These are phyloP conservation scores for Etheostoma spectabile DNA, from an alignment of 2,113 vertebrate genomes.

Conservation along the genomic window DNA sequence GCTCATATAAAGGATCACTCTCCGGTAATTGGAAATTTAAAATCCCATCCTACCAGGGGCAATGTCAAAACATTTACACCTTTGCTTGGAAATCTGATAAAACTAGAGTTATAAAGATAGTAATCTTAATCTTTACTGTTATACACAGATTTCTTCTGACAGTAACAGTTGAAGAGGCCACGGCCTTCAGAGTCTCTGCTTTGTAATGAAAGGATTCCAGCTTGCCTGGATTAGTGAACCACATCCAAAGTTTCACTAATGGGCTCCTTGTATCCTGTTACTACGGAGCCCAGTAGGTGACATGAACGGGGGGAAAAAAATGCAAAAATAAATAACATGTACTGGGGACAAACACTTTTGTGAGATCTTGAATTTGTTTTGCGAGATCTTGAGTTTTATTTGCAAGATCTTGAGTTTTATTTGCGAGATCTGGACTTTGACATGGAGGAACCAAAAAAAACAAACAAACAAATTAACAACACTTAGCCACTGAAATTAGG, in stretches of 20 bases:
- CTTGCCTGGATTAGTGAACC: conserved; percentile 55
- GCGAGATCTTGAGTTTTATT: too few species aligned
- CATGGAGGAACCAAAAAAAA: too few species aligned
- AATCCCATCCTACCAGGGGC: conserved; percentile 36
- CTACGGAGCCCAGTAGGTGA: background rate
- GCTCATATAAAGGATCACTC: conserved; percentile 7
- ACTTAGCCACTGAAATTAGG: too few species aligned
- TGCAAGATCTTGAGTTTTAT: too few species aligned
- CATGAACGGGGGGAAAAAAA: too few species aligned
- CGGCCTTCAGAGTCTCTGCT: conserved; percentile 57
- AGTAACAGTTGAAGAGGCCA: conserved; percentile 46
- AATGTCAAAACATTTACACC: conserved; percentile 66
- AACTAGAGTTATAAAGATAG: conserved; percentile 62
- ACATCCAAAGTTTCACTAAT: conserved; percentile 35
- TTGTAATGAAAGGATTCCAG: conserved; percentile 53
- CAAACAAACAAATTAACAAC: too few species aligned
- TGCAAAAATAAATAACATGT: too few species aligned
- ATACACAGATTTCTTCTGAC: conserved; percentile 57
- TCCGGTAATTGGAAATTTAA: conserved; percentile 52
- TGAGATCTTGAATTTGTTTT: too few species aligned
- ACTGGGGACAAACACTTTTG: too few species aligned
- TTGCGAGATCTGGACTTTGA: too few species aligned
- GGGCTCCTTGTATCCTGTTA: conserved; percentile 26
- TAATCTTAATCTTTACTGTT: conserved; percentile 51
- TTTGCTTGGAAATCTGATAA: conserved; percentile 62